Evolutionary conservation across 92 coral and sea anemone species (phyloP).

Genomic region (Bergia sp.): DNA sequence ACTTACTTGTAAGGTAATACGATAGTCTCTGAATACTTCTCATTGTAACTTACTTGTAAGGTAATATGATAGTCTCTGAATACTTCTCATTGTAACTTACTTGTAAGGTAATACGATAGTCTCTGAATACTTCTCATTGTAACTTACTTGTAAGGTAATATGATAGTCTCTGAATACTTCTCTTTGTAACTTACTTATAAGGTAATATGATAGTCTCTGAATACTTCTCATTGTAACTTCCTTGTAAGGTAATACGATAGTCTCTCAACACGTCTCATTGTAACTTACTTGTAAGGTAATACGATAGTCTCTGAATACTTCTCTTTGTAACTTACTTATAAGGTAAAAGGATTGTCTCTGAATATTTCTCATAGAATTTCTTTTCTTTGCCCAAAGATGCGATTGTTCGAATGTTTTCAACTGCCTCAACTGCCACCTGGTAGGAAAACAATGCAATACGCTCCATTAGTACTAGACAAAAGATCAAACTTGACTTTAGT

Average conservation of each 20-base stretch:
- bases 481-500: background rate
- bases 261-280: background rate
- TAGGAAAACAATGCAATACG: background rate
- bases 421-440: conserved; percentile 92
- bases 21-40: background rate
- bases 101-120: conserved; percentile 45
- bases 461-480: background rate
- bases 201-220: background rate
- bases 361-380: conserved; percentile 69
- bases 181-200: no score
- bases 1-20: no score
- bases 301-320: conserved; percentile 8
- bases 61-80: background rate
- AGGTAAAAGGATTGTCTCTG: conserved; percentile 43
- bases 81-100: conserved; percentile 37
- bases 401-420: conserved; percentile 89
- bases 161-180: conserved; percentile 13
- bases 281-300: conserved; percentile 57
- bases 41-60: background rate
- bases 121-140: background rate
- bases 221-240: background rate
- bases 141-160: conserved; percentile 54
- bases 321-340: conserved; percentile 44
- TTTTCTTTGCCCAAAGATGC: conserved; percentile 84
- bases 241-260: background rate